A percentile compares a stretch with the other conserved stretches of the same genome.
Evolutionary conservation across 2,113 vertebrate genomes (phyloP).

Genomic region (Axis porcinus): DNA sequence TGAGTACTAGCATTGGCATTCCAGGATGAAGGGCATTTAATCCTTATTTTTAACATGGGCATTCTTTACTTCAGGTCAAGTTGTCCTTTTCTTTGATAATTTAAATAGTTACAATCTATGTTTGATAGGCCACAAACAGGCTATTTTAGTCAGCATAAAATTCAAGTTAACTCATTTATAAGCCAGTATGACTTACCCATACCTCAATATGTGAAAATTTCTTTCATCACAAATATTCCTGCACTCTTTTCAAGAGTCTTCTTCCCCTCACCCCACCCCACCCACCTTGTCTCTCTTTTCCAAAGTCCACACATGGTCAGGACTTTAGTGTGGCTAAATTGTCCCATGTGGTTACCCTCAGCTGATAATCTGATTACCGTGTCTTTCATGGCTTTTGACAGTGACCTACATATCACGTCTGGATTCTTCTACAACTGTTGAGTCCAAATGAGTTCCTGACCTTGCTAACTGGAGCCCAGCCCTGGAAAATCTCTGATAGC

Average conservation of each 20-base stretch:
- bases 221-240: neutral
- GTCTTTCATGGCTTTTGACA: neutral
- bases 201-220: neutral
- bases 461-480: slow-evolving; percentile 21
- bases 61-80: neutral
- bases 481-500: slow-evolving; percentile 26
- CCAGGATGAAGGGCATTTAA: neutral
- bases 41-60: neutral
- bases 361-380: neutral
- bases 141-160: neutral
- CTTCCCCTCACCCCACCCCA: neutral
- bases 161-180: neutral
- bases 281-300: neutral
- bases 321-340: neutral
- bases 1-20: neutral
- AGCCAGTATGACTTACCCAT: neutral
- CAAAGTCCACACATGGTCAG: slow-evolving; percentile 10
- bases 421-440: slow-evolving; percentile 39
- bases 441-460: slow-evolving; percentile 57
- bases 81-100: neutral
- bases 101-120: neutral
- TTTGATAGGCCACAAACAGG: neutral
- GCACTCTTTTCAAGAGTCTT: slow-evolving; percentile 36
- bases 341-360: slow-evolving; percentile 7
- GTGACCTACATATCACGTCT: slow-evolving; percentile 34